Evolutionary conservation across 2,888 invertebrate genomes (phyloP).

Genomic region (Hemistola chrysoprasaria): DNA sequence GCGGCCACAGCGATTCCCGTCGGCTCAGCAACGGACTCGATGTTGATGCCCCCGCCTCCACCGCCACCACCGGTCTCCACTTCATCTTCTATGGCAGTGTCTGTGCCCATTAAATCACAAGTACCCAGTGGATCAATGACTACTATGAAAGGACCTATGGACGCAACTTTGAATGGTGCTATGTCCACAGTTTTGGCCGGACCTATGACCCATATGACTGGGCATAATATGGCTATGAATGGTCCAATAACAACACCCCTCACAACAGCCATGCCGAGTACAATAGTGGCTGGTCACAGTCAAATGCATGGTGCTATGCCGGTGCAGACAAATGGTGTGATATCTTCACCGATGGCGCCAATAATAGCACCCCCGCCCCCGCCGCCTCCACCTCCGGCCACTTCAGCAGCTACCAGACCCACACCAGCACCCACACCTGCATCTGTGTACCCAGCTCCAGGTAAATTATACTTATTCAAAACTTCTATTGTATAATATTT

Average conservation of each 20-base stretch:
- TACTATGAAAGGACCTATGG: not conserved
- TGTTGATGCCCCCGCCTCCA: slow-evolving; percentile 38
- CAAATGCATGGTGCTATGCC: too few species aligned
- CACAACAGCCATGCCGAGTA: slow-evolving; percentile 1
- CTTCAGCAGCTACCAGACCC: slow-evolving; percentile 7
- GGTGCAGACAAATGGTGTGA: too few species aligned
- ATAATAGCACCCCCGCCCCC: slow-evolving; percentile 28
- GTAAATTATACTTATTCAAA: slow-evolving; percentile 5
- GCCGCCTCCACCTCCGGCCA: slow-evolving; percentile 31
- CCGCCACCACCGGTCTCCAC: slow-evolving; percentile 36
- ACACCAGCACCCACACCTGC: slow-evolving; percentile 4
- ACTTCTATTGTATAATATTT: not conserved
- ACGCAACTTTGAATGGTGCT: not conserved
- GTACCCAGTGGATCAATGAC: too few species aligned
- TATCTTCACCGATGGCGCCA: slow-evolving; percentile 11
- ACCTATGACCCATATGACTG: not conserved
- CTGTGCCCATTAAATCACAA: too few species aligned
- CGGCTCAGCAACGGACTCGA: not conserved
- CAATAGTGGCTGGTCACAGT: too few species aligned
- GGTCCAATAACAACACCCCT: too few species aligned
- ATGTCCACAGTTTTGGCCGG: not conserved
- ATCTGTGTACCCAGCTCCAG: slow-evolving; percentile 18
- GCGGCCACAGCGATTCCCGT: slow-evolving; percentile 35
- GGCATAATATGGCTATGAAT: not conserved
- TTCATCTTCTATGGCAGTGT: slow-evolving; percentile 15